Conservation (phyloP, 1,140 invertebrate species). For the Littorina saxatilis region DNA sequence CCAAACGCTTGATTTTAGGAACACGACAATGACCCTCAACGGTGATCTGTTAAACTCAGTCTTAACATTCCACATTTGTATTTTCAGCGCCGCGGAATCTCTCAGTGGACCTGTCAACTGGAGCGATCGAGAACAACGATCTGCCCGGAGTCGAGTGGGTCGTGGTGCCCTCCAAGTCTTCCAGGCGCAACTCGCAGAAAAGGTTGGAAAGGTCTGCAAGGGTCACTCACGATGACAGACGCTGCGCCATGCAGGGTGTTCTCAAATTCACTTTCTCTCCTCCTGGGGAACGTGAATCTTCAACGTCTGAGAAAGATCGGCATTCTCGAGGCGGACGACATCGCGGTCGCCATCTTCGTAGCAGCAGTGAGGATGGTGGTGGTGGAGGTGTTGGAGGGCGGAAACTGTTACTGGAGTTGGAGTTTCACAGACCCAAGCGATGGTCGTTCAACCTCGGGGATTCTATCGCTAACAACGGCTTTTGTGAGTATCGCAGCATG, state of each 20-base stretch:
- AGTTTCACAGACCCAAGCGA: conserved; percentile 24
- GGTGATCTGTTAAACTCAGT: no score
- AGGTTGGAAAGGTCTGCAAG: neutral
- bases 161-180: neutral
- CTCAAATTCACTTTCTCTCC: conserved; percentile 36
- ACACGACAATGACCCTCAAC: no score
- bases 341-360: neutral
- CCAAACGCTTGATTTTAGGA: no score
- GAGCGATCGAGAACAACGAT: neutral
- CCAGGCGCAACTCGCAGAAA: neutral
- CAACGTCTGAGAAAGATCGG: no score
- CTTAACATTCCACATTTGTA: no score
- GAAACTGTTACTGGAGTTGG: conserved; percentile 29
- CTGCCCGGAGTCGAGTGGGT: conserved; percentile 6
- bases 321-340: neutral
- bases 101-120: neutral
- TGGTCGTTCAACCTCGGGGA: conserved; percentile 44
- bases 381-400: neutral
- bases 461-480: conserved; percentile 38
- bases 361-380: neutral
- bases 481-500: conserved; percentile 23
- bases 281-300: no score
- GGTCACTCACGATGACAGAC: neutral
- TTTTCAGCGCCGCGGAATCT: neutral
- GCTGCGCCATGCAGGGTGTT: conserved; percentile 4